These are phyloP conservation scores for Gopherus flavomarginatus DNA, from an alignment of 2,113 vertebrate genomes.

Conservation along the genomic window DNA sequence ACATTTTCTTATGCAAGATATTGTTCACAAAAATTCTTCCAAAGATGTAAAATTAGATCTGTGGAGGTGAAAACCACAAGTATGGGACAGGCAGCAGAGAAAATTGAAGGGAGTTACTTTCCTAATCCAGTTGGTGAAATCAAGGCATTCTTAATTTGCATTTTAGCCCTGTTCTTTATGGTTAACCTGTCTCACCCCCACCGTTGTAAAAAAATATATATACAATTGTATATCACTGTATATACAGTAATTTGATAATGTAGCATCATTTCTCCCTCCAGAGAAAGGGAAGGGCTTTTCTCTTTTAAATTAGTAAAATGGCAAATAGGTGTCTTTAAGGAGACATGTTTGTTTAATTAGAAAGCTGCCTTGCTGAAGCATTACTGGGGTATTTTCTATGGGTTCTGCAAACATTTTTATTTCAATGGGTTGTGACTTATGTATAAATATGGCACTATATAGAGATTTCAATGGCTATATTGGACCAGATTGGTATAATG, in stretches of 20 bases:
- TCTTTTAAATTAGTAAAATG: background rate
- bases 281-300: background rate
- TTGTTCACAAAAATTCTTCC: background rate
- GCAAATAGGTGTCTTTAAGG: background rate
- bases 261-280: background rate
- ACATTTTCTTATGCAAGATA: background rate
- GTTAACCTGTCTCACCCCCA: background rate
- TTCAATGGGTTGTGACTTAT: background rate
- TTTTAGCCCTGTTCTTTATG: background rate
- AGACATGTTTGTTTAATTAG: background rate
- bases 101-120: no score
- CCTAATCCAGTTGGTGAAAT: background rate
- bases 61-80: background rate
- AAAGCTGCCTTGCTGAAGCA: background rate
- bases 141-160: background rate
- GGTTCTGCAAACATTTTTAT: background rate
- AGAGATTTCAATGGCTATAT: background rate
- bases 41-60: background rate
- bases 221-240: background rate
- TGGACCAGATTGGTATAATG: background rate
- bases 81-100: background rate
- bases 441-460: background rate
- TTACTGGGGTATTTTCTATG: background rate
- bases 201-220: background rate
- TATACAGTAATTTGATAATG: background rate